Conservation (phyloP, 2,888 invertebrate species). For the Himalopsyche tibetana region DNA sequence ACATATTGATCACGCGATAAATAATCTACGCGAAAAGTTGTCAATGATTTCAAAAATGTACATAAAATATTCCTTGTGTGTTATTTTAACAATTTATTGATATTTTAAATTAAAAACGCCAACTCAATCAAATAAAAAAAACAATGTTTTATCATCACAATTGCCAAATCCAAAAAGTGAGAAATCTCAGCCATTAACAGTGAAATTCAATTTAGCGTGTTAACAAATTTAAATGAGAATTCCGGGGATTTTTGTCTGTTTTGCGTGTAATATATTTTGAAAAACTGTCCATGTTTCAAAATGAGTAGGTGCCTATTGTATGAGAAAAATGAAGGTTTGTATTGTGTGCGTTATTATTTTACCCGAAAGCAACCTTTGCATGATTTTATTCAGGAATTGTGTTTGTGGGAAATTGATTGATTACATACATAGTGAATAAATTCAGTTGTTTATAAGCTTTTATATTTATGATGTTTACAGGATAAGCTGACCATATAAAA, state of each 20-base stretch:
- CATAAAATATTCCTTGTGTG: no score
- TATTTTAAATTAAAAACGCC: no score
- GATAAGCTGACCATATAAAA: neutral
- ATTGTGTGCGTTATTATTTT: neutral
- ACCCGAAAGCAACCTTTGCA: conserved; percentile 9
- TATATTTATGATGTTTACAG: neutral
- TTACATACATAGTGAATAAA: conserved; percentile 25
- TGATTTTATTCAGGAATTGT: conserved; percentile 5
- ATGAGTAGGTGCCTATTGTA: neutral
- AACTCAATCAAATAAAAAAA: no score
- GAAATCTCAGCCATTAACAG: no score
- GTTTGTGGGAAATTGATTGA: conserved; percentile 23
- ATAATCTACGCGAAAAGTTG: no score
- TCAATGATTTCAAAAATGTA: no score
- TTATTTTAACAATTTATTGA: no score
- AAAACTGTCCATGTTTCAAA: neutral
- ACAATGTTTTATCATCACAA: no score
- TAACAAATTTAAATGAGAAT: neutral
- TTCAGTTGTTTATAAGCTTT: neutral
- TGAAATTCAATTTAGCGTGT: no score
- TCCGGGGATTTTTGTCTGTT: neutral
- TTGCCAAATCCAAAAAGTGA: no score
- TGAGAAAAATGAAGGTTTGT: neutral
- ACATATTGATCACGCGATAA: no score
- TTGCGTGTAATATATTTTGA: no score